These are phyloP conservation scores for Pararge aegeria DNA, from an alignment of 1,140 invertebrate species.

Conservation along the genomic window DNA sequence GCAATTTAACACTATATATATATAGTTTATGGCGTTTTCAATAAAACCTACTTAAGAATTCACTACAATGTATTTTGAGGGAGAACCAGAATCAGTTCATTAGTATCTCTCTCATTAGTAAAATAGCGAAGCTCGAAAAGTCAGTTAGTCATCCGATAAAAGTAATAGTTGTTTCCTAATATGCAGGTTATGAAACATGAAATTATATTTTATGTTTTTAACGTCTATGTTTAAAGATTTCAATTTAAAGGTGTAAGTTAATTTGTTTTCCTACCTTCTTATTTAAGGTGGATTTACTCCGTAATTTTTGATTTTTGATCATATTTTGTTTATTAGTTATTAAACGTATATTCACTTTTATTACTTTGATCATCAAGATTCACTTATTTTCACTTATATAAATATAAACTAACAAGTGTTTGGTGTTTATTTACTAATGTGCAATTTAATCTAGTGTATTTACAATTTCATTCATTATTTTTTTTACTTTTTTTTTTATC, in stretches of 20 bases:
- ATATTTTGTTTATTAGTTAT: background rate
- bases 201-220: too few species aligned
- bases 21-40: background rate
- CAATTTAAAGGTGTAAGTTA: too few species aligned
- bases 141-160: conserved; percentile 21
- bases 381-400: too few species aligned
- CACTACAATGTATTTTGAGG: background rate
- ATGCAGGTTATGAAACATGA: too few species aligned
- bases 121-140: conserved; percentile 49
- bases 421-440: conserved; percentile 22
- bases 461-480: background rate
- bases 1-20: background rate
- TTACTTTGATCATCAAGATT: too few species aligned
- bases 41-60: background rate
- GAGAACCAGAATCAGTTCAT: conserved; percentile 12
- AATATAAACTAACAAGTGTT: background rate
- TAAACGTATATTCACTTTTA: too few species aligned
- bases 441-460: conserved; percentile 12
- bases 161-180: background rate
- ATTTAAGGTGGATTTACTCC: background rate
- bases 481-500: background rate
- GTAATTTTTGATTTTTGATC: background rate
- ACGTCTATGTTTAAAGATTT: too few species aligned
- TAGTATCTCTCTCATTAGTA: conserved; percentile 20
- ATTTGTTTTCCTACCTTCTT: background rate